Evolutionary conservation across 2,797 vertebrate genomes (phyloP).

Genomic region (Sebastes minor): DNA sequence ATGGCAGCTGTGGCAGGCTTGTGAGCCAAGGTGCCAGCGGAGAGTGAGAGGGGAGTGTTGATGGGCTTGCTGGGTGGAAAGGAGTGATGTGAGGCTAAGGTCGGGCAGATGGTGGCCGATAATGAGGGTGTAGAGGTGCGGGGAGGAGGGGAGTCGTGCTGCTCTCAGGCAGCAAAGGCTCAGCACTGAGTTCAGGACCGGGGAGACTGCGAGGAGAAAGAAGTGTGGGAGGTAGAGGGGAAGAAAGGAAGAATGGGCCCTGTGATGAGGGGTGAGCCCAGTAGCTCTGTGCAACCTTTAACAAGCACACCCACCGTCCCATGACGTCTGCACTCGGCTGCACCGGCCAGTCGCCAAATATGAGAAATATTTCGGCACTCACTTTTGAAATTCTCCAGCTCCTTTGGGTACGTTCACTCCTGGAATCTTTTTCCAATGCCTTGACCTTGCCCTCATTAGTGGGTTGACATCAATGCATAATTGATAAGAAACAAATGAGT

Average conservation of each 20-base stretch:
- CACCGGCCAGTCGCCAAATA: not conserved
- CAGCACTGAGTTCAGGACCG: conserved; percentile 14
- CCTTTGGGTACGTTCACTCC: conserved; percentile 27
- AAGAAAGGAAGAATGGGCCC: not conserved
- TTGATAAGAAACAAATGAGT: conserved; percentile 77
- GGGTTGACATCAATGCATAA: conserved; percentile 73
- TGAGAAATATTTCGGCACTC: conserved; percentile 38
- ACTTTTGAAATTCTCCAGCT: conserved; percentile 10
- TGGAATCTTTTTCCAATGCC: conserved; percentile 21
- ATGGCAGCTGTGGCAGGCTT: conserved; percentile 53
- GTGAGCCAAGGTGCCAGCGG: conserved; percentile 54
- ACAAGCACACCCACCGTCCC: conserved; percentile 36
- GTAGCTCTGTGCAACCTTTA: conserved; percentile 49
- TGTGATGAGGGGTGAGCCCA: conserved; percentile 42
- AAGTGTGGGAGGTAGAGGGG: conserved; percentile 4
- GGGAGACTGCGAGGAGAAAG: not conserved
- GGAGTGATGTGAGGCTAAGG: conserved; percentile 69
- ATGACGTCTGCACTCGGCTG: conserved; percentile 4
- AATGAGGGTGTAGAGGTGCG: conserved; percentile 79
- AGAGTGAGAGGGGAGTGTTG: conserved; percentile 61
- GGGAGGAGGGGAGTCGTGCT: conserved; percentile 60
- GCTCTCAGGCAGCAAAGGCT: conserved; percentile 56
- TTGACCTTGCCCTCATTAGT: conserved; percentile 73
- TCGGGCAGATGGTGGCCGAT: conserved; percentile 81
- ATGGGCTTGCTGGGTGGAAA: conserved; percentile 54